These are phyloP conservation scores for Magallana ariakensis DNA, from an alignment of 1,140 invertebrate genomes.

Conservation along the genomic window DNA sequence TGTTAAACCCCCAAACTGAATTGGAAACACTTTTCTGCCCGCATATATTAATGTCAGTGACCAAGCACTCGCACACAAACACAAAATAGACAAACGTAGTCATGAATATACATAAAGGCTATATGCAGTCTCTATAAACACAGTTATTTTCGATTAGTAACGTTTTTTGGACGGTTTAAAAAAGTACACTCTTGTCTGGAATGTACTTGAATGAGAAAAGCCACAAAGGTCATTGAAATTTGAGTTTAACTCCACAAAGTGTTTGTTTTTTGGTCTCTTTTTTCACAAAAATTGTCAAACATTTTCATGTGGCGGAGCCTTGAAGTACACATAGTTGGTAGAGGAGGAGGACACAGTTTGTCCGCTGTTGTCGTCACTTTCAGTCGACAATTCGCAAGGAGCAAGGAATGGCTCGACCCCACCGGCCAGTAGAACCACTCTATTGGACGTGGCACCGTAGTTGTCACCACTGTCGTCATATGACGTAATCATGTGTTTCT, in stretches of 20 bases:
- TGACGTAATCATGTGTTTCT: constrained; percentile 42
- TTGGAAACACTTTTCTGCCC: not conserved
- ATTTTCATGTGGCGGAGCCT: not conserved
- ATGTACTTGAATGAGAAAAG: constrained; percentile 10
- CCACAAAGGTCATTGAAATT: not conserved
- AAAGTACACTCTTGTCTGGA: not conserved
- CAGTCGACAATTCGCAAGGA: not conserved
- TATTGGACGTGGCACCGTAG: not conserved
- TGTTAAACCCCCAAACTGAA: not conserved
- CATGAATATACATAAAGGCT: not conserved
- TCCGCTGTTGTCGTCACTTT: constrained; percentile 30
- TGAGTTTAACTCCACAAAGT: too few relatives aligned
- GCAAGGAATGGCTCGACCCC: not conserved
- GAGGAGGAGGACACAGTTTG: constrained; percentile 34
- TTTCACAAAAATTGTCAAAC: constrained; percentile 4
- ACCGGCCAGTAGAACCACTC: not conserved
- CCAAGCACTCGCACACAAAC: too few relatives aligned
- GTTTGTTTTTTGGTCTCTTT: not conserved
- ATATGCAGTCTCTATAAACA: not conserved
- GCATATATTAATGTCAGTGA: too few relatives aligned
- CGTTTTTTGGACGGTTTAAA: not conserved
- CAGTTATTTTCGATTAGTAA: not conserved
- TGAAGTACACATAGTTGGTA: constrained; percentile 39
- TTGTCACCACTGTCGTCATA: constrained; percentile 22
- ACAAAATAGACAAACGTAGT: not conserved